A percentile compares a stretch with the other conserved stretches of the same genome.
These are phyloP conservation scores for Oxygymnocypris stewartii DNA, from an alignment of 2,113 vertebrate genomes.

Conservation along the genomic window DNA sequence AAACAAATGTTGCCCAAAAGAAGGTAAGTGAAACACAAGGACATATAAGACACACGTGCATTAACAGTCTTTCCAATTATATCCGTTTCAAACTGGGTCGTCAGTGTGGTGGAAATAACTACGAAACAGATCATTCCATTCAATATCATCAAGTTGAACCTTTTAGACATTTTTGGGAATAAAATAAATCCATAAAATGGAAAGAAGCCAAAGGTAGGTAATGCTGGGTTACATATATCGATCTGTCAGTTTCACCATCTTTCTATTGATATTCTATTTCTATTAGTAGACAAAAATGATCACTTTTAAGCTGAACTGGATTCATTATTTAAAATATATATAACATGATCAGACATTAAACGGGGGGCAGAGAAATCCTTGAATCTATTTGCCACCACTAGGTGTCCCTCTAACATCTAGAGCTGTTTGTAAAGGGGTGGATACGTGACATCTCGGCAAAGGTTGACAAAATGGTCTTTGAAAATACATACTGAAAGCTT, in stretches of 20 bases:
- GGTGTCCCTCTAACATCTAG: slow-evolving; percentile 70
- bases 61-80: slow-evolving; percentile 2
- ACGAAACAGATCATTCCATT: no score
- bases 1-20: background rate
- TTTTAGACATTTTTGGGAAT: background rate
- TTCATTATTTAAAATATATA: slow-evolving; percentile 1
- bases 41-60: background rate
- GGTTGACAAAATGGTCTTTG: slow-evolving; percentile 21
- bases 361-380: no score
- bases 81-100: no score
- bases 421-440: background rate
- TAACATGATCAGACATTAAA: background rate
- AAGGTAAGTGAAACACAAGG: background rate
- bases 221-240: background rate
- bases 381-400: slow-evolving; percentile 64
- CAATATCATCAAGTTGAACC: background rate
- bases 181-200: background rate
- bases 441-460: background rate
- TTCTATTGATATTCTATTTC: background rate
- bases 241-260: background rate
- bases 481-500: background rate
- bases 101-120: no score
- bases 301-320: background rate
- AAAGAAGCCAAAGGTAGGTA: background rate
- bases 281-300: background rate